A percentile compares a stretch with the other conserved stretches of the same genome.
phyloP scores from a whole-genome alignment of 2,888 invertebrate species.

The Phragmatobia fuliginosa region DNA sequence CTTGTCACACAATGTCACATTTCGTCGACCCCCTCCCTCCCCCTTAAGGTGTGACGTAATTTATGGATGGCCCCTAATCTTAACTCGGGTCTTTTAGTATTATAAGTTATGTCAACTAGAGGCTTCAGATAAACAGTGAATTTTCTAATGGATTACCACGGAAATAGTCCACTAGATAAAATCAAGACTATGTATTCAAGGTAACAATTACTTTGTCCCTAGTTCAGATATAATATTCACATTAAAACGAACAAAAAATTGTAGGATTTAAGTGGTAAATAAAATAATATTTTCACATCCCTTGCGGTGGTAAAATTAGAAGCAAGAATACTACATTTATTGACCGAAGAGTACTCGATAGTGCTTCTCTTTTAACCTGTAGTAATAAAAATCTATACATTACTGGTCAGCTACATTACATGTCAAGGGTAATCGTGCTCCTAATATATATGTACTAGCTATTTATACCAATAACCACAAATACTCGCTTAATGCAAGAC shows the following conservation, averaged over 20 bases:
- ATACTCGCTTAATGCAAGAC: not conserved
- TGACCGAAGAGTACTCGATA: not conserved
- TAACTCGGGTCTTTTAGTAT: no score
- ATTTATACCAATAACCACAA: slow-evolving; percentile 8
- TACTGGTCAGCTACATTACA: no score
- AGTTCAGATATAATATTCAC: not conserved
- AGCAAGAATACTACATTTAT: slow-evolving; percentile 2
- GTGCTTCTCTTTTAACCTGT: not conserved
- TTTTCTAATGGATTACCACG: not conserved
- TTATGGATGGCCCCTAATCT: no score
- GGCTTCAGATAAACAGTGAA: not conserved
- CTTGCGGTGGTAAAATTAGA: not conserved
- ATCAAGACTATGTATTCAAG: not conserved
- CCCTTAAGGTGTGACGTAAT: no score
- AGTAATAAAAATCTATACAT: not conserved
- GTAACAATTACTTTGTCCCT: not conserved
- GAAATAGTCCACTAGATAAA: not conserved
- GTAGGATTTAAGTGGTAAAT: not conserved
- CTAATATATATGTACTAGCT: not conserved
- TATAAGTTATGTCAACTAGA: no score
- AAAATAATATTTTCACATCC: not conserved
- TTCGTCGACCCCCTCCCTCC: no score
- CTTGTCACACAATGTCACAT: no score
- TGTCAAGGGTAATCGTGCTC: not conserved
- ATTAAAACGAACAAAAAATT: no score